Evolutionary conservation across 2,888 invertebrate species (phyloP).

Genomic region (Drosophila pegasa): DNA sequence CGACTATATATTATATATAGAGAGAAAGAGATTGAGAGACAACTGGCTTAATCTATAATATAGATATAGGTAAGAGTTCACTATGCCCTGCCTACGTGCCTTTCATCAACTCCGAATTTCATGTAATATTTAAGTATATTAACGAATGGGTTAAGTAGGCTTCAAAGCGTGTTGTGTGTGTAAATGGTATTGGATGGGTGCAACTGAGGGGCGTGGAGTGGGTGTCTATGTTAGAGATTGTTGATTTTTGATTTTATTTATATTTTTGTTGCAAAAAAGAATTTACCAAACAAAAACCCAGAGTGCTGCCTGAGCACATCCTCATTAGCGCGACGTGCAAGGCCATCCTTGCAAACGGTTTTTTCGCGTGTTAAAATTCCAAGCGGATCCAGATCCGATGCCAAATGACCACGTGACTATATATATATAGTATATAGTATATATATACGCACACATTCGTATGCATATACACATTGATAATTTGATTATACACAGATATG

Average conservation of each 20-base stretch:
- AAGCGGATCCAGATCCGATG: conserved; percentile 93
- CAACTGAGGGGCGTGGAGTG: conserved; percentile 28
- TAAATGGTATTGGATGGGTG: conserved; percentile 51
- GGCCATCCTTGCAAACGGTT: conserved; percentile 84
- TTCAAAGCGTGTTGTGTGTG: conserved; percentile 43
- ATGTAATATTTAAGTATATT: conserved; percentile 59
- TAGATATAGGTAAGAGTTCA: conserved; percentile 7
- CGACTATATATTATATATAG: conserved; percentile 34
- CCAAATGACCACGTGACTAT: conserved; percentile 93
- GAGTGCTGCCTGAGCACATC: conserved; percentile 85
- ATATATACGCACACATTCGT: conserved; percentile 27
- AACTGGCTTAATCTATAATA: conserved; percentile 55
- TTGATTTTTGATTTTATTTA: conserved; percentile 19
- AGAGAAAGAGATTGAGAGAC: conserved; percentile 12
- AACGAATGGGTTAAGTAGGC: conserved; percentile 48
- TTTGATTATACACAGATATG: conserved; percentile 44
- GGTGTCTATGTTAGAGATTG: conserved; percentile 31
- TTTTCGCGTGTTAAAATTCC: conserved; percentile 86
- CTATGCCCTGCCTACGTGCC: conserved; percentile 39
- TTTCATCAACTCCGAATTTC: conserved; percentile 83
- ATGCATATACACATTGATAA: conserved; percentile 16
- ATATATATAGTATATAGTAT: conserved; percentile 35
- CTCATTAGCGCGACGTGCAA: conserved; percentile 85
- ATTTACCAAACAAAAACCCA: conserved; percentile 85
- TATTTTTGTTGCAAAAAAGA: conserved; percentile 56